A percentile compares a stretch with the other conserved stretches of the same genome.
These are phyloP conservation scores for Cryptus armator DNA, from an alignment of 2,888 invertebrate genomes.

Conservation along the genomic window DNA sequence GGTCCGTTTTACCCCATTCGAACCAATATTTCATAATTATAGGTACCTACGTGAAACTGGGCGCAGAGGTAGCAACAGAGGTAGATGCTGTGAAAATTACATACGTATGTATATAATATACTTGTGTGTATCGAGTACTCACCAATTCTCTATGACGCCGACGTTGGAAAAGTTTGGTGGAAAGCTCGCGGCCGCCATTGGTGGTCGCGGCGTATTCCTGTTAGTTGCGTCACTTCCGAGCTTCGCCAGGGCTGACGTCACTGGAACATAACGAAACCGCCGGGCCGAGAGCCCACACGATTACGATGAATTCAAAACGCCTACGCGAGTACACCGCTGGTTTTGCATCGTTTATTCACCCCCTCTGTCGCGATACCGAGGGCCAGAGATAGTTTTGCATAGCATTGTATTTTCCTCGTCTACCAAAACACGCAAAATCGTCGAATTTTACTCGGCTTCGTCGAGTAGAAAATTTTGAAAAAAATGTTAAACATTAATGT, in stretches of 20 bases:
- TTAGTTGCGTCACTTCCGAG: slow-evolving; percentile 77
- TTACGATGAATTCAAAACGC: slow-evolving; percentile 5
- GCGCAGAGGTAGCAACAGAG: background rate
- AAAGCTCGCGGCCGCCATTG: slow-evolving; percentile 84
- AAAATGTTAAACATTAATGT: too few relatives aligned
- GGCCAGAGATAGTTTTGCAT: too few relatives aligned
- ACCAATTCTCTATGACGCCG: slow-evolving; percentile 84
- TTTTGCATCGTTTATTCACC: too few relatives aligned
- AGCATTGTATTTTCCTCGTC: too few relatives aligned
- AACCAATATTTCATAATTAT: background rate
- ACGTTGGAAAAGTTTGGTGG: slow-evolving; percentile 83
- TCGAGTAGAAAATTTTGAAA: too few relatives aligned
- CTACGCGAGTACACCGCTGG: background rate
- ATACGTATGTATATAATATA: background rate
- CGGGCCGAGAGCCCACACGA: slow-evolving; percentile 19
- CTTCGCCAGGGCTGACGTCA: slow-evolving; percentile 70
- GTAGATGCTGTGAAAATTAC: background rate
- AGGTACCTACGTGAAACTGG: background rate
- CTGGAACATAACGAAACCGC: slow-evolving; percentile 73
- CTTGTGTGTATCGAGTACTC: slow-evolving; percentile 71
- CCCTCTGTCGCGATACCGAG: too few relatives aligned
- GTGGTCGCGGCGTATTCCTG: slow-evolving; percentile 77
- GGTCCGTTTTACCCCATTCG: slow-evolving; percentile 1
- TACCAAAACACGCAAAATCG: too few relatives aligned
- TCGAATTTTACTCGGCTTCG: too few relatives aligned